Evolutionary conservation across 1,140 invertebrate genomes (phyloP).

Genomic region (Ceratitis capitata): DNA sequence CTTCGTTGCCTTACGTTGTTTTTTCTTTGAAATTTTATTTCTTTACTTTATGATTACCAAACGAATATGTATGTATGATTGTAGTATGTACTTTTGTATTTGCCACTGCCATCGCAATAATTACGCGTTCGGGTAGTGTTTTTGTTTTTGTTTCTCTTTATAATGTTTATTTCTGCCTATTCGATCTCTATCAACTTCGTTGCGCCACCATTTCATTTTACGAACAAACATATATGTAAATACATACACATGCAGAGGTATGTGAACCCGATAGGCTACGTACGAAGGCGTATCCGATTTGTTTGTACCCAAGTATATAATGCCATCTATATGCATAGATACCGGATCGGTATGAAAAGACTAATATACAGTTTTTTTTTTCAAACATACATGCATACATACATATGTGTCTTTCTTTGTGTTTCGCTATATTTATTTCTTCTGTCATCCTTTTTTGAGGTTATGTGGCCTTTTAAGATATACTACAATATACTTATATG

Average conservation of each 20-base stretch:
- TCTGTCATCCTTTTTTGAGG: not conserved
- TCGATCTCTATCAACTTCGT: not conserved
- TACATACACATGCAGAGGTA: not conserved
- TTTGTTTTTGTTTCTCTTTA: conserved; percentile 1
- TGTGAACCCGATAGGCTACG: no score
- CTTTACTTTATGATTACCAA: conserved; percentile 54
- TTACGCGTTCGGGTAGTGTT: conserved; percentile 16
- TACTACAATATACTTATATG: no score
- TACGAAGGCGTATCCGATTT: no score
- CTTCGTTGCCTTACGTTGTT: conserved; percentile 25
- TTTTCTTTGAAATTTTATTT: conserved; percentile 55
- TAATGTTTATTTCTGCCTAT: conserved; percentile 1
- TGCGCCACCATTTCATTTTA: conserved; percentile 17
- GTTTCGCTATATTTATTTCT: not conserved
- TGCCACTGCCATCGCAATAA: not conserved
- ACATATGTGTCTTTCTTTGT: not conserved
- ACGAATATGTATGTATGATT: not conserved
- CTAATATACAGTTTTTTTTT: no score
- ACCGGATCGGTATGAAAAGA: no score
- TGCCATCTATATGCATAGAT: no score
- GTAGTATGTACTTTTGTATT: not conserved
- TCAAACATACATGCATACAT: not conserved
- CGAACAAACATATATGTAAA: not conserved
- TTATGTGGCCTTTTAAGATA: not conserved
- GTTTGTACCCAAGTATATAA: no score